Evolutionary conservation across 2,888 invertebrate genomes (phyloP), one percentile per base, ranked within the genome.

Genomic region (Agapetus fuscipes): DNA sequence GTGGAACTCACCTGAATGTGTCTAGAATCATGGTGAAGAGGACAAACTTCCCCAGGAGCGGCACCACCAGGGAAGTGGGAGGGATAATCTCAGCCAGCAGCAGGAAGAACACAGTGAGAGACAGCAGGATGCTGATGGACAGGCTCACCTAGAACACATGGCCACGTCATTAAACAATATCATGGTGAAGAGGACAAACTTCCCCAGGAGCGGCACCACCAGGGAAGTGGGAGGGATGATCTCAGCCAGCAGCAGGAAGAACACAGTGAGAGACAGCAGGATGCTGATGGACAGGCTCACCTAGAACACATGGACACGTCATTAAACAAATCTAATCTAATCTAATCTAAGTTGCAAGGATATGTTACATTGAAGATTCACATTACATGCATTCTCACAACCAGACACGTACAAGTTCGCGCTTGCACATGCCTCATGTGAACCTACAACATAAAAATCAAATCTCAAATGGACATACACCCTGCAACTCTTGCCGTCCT

Each of bases 21-120:
- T 96, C 96, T 54, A 97, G 79, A 55, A 96, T 93, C 94, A 96
- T 95, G 50, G 96, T 96, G 66, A 97, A 96, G 62, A 97, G 89
- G 53, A 97, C 80, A 66, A 96, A 95, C 71, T 95, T 97, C 53
- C 96, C 96, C 53, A 97, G 76, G 41, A 97, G 75, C 44, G 97
- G 97, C 53, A 97, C 93, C 49, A 96, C 96, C 57, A 97, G 71
- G 24, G 94, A 95, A 38, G 96, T 97, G 34, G 96, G 96, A 30
- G 97, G 97, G 60, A 97, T 96, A 58, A 97, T 96, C 71, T 97
- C 96, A 52, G 96, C 95, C 53, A 97, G 86, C 66, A 97, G 76
- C 51, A 97, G 76, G 73, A 97, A 97, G 79, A 97, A 97, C 76
- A 97, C 96, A 72, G 96, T 95, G 57, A 97, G 86, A 66, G 95